Base-by-base conservation (phyloP, 2,113 vertebrate genomes). In the Plectropomus leopardus region DNA sequence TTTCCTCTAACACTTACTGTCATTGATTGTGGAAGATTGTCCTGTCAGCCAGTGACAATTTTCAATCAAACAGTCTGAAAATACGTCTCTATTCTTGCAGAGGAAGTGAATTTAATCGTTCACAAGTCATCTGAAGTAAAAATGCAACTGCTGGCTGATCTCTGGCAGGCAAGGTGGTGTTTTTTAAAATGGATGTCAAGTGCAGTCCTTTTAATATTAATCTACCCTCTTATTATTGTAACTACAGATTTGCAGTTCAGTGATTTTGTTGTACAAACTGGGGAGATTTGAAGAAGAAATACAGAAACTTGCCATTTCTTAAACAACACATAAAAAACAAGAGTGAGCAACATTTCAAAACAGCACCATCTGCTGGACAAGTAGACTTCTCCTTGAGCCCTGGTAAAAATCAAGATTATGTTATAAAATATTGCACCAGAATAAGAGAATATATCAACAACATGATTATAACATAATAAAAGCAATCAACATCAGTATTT, bases 331-430 rank as follows among this genome's bases (percentile, higher is more conserved):
- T 8, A 65, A 24, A 75, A 34, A 59, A 21, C 44, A 79, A 28
- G 40, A 40, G 30, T 1, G 2, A 36, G 19, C 13, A 72, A 47
- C 59, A 65, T 42, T 51, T 65, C 23, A 50, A 42, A 79, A n/a
- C 66, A 78, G 76, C 80, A 13, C 82, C 85, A 85, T 83, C 88
- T 87, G 65, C 88, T 85, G 88, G 85, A 78, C 19, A 19, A 23
- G 21, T 4, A 55, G 14, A 58, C 0, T 0, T 71, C 30, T 61
- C 4, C 24, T 53, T 13, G 0, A 53, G 16, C 4, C n/a, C 4
- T 15, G 3, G n/a, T 16, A 53, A 40, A n/a, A 1, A 11, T 19
- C 24, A 4, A 34, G 1, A 69, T 19, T 19, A 19, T 54, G 17
- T 53, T 32, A 5, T 19, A 50, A 17, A n/a, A 16, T 36, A 15